phyloP scores from a whole-genome alignment of 2,797 vertebrate genomes.

The Galagoides demidoff region DNA sequence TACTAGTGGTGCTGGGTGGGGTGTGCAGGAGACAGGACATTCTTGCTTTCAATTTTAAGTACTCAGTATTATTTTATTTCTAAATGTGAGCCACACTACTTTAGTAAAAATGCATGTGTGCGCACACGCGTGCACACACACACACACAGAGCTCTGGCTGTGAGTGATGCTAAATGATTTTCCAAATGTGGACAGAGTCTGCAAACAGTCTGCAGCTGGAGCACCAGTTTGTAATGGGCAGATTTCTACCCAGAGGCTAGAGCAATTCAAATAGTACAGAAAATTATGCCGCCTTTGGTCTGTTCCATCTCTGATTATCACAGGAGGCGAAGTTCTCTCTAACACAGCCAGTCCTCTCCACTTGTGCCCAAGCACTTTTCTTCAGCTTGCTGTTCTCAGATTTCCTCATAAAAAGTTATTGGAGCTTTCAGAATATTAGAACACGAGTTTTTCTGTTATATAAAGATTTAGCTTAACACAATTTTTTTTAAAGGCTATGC shows the following conservation, averaged over 20 bases:
- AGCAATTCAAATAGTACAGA: background rate
- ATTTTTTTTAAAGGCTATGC: background rate
- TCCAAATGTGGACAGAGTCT: background rate
- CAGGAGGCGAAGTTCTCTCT: accelerated
- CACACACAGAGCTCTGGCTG: background rate
- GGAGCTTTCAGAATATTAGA: constrained; percentile 39
- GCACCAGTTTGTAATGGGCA: background rate
- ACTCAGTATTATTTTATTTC: background rate
- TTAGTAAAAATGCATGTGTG: background rate
- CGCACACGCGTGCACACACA: too few species aligned
- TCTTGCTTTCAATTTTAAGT: constrained; percentile 24
- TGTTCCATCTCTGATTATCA: background rate
- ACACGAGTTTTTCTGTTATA: background rate
- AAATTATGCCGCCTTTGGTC: background rate
- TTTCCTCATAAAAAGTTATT: constrained; percentile 46
- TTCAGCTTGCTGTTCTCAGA: background rate
- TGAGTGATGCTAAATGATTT: constrained; percentile 29
- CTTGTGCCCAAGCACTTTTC: background rate
- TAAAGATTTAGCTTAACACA: background rate
- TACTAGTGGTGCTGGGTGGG: background rate
- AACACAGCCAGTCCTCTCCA: background rate
- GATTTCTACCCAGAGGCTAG: background rate
- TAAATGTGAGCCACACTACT: background rate
- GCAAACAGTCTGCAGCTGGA: background rate
- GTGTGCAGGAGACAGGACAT: background rate